Base-by-base conservation (phyloP, 2,888 invertebrate genomes). In the Diabrotica balteata region DNA sequence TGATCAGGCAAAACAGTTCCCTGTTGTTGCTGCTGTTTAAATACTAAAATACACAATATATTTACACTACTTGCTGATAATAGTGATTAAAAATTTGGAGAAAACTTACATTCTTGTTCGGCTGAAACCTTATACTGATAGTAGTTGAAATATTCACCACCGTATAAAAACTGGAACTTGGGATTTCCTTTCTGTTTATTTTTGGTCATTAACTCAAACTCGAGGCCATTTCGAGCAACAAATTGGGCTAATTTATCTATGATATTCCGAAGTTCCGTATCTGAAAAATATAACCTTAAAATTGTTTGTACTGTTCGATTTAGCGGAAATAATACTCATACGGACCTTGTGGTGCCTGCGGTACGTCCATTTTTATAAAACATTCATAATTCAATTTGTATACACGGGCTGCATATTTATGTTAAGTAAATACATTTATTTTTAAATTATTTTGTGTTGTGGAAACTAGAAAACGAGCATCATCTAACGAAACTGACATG, bases 161-260 rank as follows among this genome's bases (percentile, higher is more conserved):
- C 97, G 86, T 96, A 98, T 70, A 99, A 88, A 86, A 98, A 99
- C 79, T 93, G 91, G 87, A 98, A 98, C 84, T 97, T 97, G 5
- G 97, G 96, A 85, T 99, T 98, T 82, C 95, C 96, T 85, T 96
- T 94, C 86, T 98, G 98, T 86, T 98, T 98, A 82, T 94, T 94
- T 88, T 98, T 98, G 70, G 98, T 98, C 93, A 98, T 98, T 86
- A 95, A 93, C 87, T 98, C 98, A 86, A 98, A 98, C 84, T 98
- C 98, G n/a, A 96, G 97, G 63, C 98, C 98, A 92, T 98, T 98
- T 85, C 97, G 87, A 68, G 98, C 98, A 75, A 99, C 98, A 89
- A 98, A 98, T 85, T 97, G 96, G 10, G 98, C 98, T 79, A 98
- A 88, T 87, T 98, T 98, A 87, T 98, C 98, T 80, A 99, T 98